Base-by-base conservation (phyloP, 2,797 vertebrate genomes). In the Syngnathus acus region DNA sequence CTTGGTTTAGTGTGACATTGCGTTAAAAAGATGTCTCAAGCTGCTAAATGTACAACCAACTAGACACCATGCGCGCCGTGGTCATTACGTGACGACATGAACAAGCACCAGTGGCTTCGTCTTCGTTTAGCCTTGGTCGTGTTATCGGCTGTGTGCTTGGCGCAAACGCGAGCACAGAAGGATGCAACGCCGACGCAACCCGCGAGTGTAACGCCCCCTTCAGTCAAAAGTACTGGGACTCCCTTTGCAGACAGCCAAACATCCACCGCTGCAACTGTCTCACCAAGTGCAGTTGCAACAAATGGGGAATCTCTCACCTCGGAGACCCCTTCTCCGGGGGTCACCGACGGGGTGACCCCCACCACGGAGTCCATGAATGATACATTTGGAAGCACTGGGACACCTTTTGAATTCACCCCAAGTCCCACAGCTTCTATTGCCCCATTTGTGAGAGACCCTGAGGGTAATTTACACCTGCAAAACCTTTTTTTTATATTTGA, bases 11-110 rank as follows among this genome's bases (percentile, higher is more conserved):
- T 16, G 1, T 13, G 23, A 13, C 42, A 23, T 45, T 45, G 7
- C n/a, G 42, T 45, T 43, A 2, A 45, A 21, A 6, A 17, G 11
- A 11, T 42, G 19, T 19, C 38, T 43, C 40, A 14, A 62, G 11
- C 19, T 21, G 10, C 19, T 14, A 42, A 40, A 5, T 61, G 13
- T 21, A 61, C 21, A n/a, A 10, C 38, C 13, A 23, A 6, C 9
- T 23, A 26, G 21, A 21, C 2, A 19, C 17, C 1, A 26, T 17
- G 6, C 9, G 21, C 6, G 32, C 0, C 26, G 72, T 78, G 72
- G 57, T 40, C 54, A 57, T 38, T 57, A 3, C 54, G 11, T 71
- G 69, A 70, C 6, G 47, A 72, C n/a, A 88, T 89, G 89, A 70
- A 57, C 61, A 17, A 6, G 26, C 53, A 6, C 21, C 65, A 6